A percentile compares a stretch with the other conserved stretches of the same genome.
Evolutionary conservation across 1,140 invertebrate species (phyloP).

Genomic region (Drosophila baimaii): DNA sequence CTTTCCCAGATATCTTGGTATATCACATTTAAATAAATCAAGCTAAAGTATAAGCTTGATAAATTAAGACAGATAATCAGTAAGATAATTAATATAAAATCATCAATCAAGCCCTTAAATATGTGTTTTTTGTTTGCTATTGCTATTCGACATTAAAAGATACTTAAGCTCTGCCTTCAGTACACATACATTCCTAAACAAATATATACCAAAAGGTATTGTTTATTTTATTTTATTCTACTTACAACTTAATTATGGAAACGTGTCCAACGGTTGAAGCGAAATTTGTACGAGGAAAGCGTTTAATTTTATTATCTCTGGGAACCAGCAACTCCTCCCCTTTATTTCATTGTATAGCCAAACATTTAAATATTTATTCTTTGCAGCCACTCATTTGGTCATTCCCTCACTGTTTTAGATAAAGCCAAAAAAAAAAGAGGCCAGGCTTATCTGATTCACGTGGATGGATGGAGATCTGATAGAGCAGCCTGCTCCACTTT

Average conservation of each 20-base stretch:
- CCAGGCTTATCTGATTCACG: constrained; percentile 47
- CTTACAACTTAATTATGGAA: neutral
- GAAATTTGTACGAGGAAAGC: neutral
- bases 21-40: neutral
- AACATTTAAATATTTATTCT: constrained; percentile 14
- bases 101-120: neutral
- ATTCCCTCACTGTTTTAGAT: constrained; percentile 21
- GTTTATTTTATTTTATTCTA: neutral
- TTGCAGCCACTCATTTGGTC: constrained; percentile 18
- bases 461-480: constrained; percentile 16
- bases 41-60: neutral
- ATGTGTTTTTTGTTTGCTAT: neutral
- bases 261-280: neutral
- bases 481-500: constrained; percentile 31
- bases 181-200: neutral
- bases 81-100: neutral
- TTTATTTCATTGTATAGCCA: neutral
- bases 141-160: neutral
- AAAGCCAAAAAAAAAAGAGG: constrained; percentile 20
- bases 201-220: neutral
- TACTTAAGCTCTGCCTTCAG: neutral
- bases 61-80: neutral
- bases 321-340: too few species aligned
- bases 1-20: neutral
- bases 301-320: neutral